Conservation (phyloP, 1,140 invertebrate genomes). For the Lepidurus apus region DNA sequence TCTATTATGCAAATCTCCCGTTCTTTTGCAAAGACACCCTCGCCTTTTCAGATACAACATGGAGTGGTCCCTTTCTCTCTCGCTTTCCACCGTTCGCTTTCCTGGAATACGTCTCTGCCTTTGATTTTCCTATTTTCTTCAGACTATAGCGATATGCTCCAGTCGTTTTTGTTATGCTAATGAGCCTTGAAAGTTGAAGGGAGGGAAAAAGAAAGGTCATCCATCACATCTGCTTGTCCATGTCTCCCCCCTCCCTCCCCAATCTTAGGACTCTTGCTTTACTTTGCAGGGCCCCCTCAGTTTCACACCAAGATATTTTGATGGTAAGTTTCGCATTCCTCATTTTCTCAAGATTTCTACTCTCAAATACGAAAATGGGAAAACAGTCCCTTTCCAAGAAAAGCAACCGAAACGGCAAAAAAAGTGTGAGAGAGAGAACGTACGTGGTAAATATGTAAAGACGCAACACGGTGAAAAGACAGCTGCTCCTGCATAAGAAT, state of each 20-base stretch:
- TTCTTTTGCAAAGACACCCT: neutral
- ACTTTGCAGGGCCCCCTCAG: neutral
- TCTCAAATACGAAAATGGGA: neutral
- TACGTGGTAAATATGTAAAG: neutral
- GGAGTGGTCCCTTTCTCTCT: neutral
- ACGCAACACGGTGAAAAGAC: neutral
- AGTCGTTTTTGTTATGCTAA: conserved; percentile 19
- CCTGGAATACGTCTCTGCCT: neutral
- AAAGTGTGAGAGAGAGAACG: neutral
- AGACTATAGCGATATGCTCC: neutral
- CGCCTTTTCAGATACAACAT: neutral
- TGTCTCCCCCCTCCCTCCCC: neutral
- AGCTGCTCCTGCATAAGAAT: neutral
- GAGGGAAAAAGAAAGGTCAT: conserved; percentile 6
- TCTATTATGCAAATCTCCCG: conserved; percentile 8
- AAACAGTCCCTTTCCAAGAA: neutral
- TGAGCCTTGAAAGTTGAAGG: neutral
- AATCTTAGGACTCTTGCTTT: neutral
- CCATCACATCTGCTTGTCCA: neutral
- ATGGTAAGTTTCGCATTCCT: neutral
- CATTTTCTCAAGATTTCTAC: neutral
- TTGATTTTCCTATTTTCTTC: neutral
- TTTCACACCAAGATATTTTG: neutral
- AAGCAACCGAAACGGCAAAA: neutral
- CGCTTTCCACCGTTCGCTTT: neutral